phyloP scores from a whole-genome alignment of 1,140 invertebrate species.

The Drosophila subpulchrella region DNA sequence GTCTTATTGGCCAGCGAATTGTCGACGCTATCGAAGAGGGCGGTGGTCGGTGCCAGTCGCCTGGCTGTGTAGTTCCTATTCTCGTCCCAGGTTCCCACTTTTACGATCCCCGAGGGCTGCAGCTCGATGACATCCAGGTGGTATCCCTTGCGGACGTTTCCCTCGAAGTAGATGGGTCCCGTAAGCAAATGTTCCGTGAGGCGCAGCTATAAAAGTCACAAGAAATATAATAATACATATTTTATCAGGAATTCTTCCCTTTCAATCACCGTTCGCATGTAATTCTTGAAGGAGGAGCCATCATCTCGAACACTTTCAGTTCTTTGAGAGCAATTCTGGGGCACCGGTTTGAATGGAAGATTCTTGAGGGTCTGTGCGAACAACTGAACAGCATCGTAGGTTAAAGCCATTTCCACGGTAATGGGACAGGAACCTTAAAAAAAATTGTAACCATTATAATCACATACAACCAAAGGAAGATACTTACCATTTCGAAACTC shows the following conservation, averaged over 20 bases:
- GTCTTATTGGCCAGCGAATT: slow-evolving; percentile 91
- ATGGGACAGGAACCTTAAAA: slow-evolving; percentile 83
- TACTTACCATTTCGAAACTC: slow-evolving; percentile 76
- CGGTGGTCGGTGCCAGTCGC: slow-evolving; percentile 61
- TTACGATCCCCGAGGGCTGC: slow-evolving; percentile 87
- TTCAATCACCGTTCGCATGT: slow-evolving; percentile 87
- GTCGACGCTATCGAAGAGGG: slow-evolving; percentile 82
- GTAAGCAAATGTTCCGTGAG: slow-evolving; percentile 87
- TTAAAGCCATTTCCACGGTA: slow-evolving; percentile 90
- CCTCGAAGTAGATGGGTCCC: slow-evolving; percentile 93
- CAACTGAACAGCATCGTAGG: slow-evolving; percentile 91
- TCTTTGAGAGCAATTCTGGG: slow-evolving; percentile 87
- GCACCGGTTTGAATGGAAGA: slow-evolving; percentile 61
- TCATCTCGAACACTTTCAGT: slow-evolving; percentile 75
- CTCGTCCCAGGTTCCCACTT: slow-evolving; percentile 91
- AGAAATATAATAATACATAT: neutral
- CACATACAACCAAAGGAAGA: neutral
- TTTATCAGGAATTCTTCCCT: too few species aligned
- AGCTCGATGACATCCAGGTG: slow-evolving; percentile 92
- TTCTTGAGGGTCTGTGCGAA: slow-evolving; percentile 86
- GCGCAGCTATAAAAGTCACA: slow-evolving; percentile 42
- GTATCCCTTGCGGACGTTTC: slow-evolving; percentile 92
- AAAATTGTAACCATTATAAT: neutral
- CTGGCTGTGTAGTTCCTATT: slow-evolving; percentile 57
- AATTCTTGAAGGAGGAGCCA: slow-evolving; percentile 93